Base-by-base conservation (phyloP, 2,797 vertebrate genomes). In the Chaetophractus vellerosus region DNA sequence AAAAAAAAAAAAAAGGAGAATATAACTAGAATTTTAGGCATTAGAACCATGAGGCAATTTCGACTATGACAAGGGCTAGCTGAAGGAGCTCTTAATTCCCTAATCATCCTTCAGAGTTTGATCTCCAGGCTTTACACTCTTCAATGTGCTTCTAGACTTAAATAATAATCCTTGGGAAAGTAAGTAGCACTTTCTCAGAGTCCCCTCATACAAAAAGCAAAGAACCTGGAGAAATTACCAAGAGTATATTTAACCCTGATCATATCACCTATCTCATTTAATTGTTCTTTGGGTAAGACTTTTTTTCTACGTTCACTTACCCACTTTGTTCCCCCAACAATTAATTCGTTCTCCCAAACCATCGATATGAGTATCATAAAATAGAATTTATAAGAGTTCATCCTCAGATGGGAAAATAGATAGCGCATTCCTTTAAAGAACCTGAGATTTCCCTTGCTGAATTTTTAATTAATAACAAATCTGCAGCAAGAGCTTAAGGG, bases 151-250 rank as follows among this genome's bases (percentile, higher is more conserved):
- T 95, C 81, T 94, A 98, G 97, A 98, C 97, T 98, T 98, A 98
- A 98, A 98, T 98, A 98, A 98, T 97, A 98, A 97, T 98, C 97
- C 96, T 97, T 82, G 95, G 97, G 96, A 98, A 97, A 96, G 95
- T 84, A 97, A 96, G 95, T 84, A 97, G 63, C 14, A 24, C 55
- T 95, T 97, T 97, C 97, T 98, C 97, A 18, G 55, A 57, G 48
- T 94, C 64, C 82, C 95, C n/a, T 84, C 26, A 33, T 82, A 33
- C 63, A 63, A 87, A 95, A 93, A 82, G 82, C 87, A 91, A 74
- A 66, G 93, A 88, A 95, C 83, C 95, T 50, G 21, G 71, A 96
- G 93, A 95, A 87, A 93, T 96, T 48, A 21, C 48, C 92, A 85
- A 68, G 96, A 95, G 96, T 31, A 91, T 94, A 91, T 71, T 75